These are phyloP conservation scores for Druceiella hillmani DNA, from an alignment of 2,888 invertebrate species.

Conservation along the genomic window DNA sequence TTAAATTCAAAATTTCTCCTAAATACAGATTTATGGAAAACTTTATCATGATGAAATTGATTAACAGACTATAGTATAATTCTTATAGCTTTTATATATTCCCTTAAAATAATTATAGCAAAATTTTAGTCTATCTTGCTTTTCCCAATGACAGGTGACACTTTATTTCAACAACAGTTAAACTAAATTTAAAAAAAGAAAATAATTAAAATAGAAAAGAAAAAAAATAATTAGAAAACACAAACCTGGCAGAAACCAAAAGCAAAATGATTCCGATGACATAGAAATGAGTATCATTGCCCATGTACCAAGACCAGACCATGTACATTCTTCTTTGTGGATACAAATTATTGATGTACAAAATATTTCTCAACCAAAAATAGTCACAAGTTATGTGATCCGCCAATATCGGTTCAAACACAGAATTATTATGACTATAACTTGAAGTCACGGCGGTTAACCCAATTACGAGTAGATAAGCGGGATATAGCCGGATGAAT, in stretches of 20 bases:
- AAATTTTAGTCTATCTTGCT: too few relatives aligned
- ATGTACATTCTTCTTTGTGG: slow-evolving; percentile 59
- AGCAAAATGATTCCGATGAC: slow-evolving; percentile 49
- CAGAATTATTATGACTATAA: slow-evolving; percentile 55
- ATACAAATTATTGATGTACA: slow-evolving; percentile 65
- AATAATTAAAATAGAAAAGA: too few relatives aligned
- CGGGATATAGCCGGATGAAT: slow-evolving; percentile 60
- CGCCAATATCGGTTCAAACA: slow-evolving; percentile 54
- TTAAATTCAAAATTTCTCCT: too few relatives aligned
- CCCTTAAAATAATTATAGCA: too few relatives aligned
- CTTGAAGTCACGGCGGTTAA: slow-evolving; percentile 57
- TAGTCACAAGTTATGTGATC: slow-evolving; percentile 56
- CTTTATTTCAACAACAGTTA: too few relatives aligned
- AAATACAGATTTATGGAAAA: too few relatives aligned
- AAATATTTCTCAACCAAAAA: slow-evolving; percentile 65
- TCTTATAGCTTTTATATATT: too few relatives aligned
- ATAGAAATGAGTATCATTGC: slow-evolving; percentile 62
- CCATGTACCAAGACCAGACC: slow-evolving; percentile 64
- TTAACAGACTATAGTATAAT: too few relatives aligned
- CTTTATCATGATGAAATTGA: too few relatives aligned
- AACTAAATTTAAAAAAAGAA: too few relatives aligned
- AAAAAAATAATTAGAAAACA: too few relatives aligned
- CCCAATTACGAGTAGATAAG: slow-evolving; percentile 62
- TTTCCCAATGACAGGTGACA: too few relatives aligned
- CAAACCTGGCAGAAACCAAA: slow-evolving; percentile 51